Evolutionary conservation across 1,140 invertebrate genomes (phyloP).

Genomic region (Megalonaias nervosa): DNA sequence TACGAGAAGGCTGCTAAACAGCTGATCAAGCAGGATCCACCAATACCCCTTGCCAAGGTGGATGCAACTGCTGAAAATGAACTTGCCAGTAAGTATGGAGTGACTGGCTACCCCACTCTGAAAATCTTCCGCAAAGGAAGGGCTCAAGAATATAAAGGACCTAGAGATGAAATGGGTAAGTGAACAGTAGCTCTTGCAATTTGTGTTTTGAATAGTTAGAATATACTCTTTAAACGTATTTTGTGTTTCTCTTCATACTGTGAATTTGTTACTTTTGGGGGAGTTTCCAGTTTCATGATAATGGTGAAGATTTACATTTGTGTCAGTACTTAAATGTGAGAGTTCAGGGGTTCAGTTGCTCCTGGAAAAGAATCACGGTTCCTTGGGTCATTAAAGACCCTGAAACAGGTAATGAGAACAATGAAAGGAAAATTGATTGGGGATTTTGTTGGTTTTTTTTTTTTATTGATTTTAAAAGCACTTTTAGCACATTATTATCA

Average conservation of each 20-base stretch:
- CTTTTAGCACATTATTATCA: too few relatives aligned
- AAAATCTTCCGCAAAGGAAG: slow-evolving; percentile 95
- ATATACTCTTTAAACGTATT: background rate
- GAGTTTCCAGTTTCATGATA: background rate
- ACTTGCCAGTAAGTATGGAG: slow-evolving; percentile 88
- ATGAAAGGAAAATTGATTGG: too few relatives aligned
- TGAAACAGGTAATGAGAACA: too few relatives aligned
- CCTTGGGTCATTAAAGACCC: background rate
- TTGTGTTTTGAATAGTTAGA: background rate
- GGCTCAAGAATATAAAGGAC: slow-evolving; percentile 94
- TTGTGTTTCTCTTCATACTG: background rate
- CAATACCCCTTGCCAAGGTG: slow-evolving; percentile 88
- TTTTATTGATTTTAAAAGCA: too few relatives aligned
- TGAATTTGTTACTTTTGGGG: background rate
- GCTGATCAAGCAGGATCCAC: slow-evolving; percentile 87
- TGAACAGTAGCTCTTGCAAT: background rate
- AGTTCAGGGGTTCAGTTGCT: background rate
- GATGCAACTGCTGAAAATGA: slow-evolving; percentile 81
- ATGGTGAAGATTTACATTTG: background rate
- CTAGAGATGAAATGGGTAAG: slow-evolving; percentile 74
- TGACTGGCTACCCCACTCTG: slow-evolving; percentile 96
- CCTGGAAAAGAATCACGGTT: background rate
- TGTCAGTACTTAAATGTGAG: too few relatives aligned
- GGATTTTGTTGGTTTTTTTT: too few relatives aligned
- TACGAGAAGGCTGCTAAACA: slow-evolving; percentile 93